Percentiles rank a stretch among this genome's conserved stretches.
Evolutionary conservation across 1,140 invertebrate genomes (phyloP).

Genomic region (Drosophila pandora): DNA sequence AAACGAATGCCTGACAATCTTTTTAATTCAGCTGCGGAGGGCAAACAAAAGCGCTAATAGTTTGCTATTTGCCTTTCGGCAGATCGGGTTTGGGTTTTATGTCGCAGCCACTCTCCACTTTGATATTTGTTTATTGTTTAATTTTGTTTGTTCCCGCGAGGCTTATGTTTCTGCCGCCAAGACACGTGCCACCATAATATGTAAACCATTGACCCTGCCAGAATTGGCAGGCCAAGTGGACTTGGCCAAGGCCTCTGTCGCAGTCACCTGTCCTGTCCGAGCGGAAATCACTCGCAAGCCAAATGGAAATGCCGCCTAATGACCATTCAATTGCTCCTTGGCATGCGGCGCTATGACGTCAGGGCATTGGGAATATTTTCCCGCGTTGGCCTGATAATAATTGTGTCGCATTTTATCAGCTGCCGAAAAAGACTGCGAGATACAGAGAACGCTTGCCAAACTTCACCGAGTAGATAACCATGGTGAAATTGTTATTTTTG

Average conservation of each 20-base stretch:
- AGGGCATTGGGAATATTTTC: slow-evolving; percentile 17
- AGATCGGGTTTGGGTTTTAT: slow-evolving; percentile 11
- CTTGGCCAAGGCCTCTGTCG: not conserved
- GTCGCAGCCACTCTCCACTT: slow-evolving; percentile 52
- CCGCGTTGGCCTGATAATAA: slow-evolving; percentile 8
- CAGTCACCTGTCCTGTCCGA: not conserved
- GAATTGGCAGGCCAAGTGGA: slow-evolving; percentile 51
- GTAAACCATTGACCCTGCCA: slow-evolving; percentile 66
- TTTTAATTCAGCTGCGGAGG: slow-evolving; percentile 46
- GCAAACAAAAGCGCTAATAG: slow-evolving; percentile 73
- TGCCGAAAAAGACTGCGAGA: slow-evolving; percentile 3
- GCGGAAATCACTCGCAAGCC: slow-evolving; percentile 12
- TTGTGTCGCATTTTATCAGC: slow-evolving; percentile 35
- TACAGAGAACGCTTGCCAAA: slow-evolving; percentile 18
- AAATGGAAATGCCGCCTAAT: not conserved
- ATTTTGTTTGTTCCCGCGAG: slow-evolving; percentile 45
- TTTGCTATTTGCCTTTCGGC: slow-evolving; percentile 65
- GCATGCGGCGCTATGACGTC: slow-evolving; percentile 27
- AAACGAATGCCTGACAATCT: slow-evolving; percentile 50
- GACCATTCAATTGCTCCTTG: slow-evolving; percentile 9
- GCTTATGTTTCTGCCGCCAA: slow-evolving; percentile 25
- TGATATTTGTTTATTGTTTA: slow-evolving; percentile 63
- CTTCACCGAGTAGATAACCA: slow-evolving; percentile 25
- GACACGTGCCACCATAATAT: slow-evolving; percentile 70
- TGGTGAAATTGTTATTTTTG: slow-evolving; percentile 23